Conservation (phyloP, 2,888 invertebrate species). For the Ectemnius continuus region DNA sequence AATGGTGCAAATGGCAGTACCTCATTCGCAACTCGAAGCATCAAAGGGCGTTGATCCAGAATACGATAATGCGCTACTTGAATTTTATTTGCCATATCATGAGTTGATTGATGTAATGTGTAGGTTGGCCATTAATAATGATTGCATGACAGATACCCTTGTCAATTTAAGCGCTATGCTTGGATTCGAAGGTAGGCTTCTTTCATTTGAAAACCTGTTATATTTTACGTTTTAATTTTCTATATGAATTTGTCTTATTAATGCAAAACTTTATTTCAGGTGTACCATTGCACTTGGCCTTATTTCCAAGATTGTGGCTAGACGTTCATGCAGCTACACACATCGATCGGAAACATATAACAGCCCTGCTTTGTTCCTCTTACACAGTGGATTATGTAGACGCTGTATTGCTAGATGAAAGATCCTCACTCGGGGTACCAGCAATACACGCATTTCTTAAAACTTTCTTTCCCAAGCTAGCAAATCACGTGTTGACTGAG, state of each 20-base stretch:
- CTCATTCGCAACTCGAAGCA: constrained; percentile 86
- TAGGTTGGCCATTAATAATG: constrained; percentile 92
- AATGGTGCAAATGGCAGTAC: constrained; percentile 92
- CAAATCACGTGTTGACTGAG: constrained; percentile 82
- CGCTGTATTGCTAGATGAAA: constrained; percentile 92
- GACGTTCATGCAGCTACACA: constrained; percentile 89
- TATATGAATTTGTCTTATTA: constrained; percentile 1
- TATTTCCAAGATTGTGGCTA: constrained; percentile 95
- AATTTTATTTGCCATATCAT: constrained; percentile 93
- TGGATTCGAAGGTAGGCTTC: constrained; percentile 86
- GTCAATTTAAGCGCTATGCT: constrained; percentile 93
- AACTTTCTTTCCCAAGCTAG: constrained; percentile 93
- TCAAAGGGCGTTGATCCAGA: constrained; percentile 87
- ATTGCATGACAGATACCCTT: constrained; percentile 90
- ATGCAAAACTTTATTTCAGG: constrained; percentile 69
- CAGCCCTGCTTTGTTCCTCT: constrained; percentile 89
- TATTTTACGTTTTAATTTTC: neutral
- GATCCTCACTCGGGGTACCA: constrained; percentile 90
- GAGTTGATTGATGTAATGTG: constrained; percentile 92
- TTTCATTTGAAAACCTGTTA: neutral
- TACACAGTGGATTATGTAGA: constrained; percentile 94
- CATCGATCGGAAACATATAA: constrained; percentile 89
- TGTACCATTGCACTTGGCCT: constrained; percentile 91
- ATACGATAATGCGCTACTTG: constrained; percentile 86
- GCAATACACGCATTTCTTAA: constrained; percentile 92